A percentile compares a stretch with the other conserved stretches of the same genome.
Conservation (phyloP, 2,113 vertebrate species). For the Hippocampus abdominalis region DNA sequence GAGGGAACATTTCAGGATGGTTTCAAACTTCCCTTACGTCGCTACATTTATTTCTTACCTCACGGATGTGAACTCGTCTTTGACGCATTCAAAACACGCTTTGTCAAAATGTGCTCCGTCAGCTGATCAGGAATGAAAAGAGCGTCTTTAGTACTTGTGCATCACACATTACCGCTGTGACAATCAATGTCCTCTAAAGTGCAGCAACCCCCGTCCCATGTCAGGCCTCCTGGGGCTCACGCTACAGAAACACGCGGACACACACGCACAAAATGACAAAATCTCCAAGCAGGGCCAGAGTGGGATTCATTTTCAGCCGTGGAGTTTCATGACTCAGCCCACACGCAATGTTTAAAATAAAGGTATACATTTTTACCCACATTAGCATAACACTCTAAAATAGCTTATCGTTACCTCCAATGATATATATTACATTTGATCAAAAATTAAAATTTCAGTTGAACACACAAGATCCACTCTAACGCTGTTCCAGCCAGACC, state of each 20-base stretch:
- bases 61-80: conserved; percentile 26
- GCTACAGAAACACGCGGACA: neutral
- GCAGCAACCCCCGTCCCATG: conserved; percentile 45
- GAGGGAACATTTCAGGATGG: neutral
- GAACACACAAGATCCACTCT: no score
- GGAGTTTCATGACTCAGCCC: no score
- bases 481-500: no score
- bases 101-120: conserved; percentile 21
- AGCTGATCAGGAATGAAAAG: conserved; percentile 45
- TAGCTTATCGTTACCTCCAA: no score
- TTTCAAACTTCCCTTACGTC: neutral
- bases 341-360: no score
- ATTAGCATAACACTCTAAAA: no score
- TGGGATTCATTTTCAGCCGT: neutral
- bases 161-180: conserved; percentile 35
- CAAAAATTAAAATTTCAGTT: no score
- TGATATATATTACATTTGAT: no score
- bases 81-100: conserved; percentile 21
- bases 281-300: neutral
- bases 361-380: no score
- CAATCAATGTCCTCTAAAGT: conserved; percentile 53
- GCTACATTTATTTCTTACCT: conserved; percentile 8
- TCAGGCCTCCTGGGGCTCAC: conserved; percentile 26
- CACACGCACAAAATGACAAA: neutral
- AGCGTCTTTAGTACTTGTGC: conserved; percentile 21